Conservation (phyloP, 1,140 invertebrate species). For the Formica exsecta region DNA sequence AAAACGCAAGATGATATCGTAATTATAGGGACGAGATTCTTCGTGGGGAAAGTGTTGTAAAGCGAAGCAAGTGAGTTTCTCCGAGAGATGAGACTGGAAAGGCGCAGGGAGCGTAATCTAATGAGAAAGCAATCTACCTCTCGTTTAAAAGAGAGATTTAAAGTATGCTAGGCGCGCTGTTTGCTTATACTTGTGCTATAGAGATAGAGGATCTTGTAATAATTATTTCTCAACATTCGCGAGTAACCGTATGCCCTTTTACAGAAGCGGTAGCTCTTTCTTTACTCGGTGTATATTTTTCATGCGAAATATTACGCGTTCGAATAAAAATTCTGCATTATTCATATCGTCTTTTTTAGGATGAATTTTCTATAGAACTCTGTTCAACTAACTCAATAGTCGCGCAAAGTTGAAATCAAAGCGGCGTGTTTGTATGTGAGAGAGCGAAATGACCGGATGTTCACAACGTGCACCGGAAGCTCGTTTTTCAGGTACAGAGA, state of each 20-base stretch:
- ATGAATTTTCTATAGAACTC: background rate
- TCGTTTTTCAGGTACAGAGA: background rate
- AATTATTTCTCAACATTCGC: background rate
- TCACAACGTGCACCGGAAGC: slow-evolving; percentile 3
- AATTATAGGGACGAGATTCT: background rate
- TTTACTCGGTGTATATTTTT: background rate
- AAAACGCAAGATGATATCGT: background rate
- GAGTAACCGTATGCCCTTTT: too few relatives aligned
- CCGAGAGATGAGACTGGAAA: background rate
- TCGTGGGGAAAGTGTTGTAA: background rate
- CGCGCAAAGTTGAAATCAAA: slow-evolving; percentile 6
- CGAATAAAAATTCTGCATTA: background rate
- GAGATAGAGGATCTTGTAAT: slow-evolving; percentile 9
- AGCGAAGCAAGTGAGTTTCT: background rate
- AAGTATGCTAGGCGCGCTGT: background rate
- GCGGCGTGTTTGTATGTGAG: too few relatives aligned
- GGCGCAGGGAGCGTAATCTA: background rate
- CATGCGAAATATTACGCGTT: background rate
- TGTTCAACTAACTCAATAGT: background rate
- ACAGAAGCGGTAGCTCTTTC: background rate
- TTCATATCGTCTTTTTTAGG: background rate
- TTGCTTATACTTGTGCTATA: background rate
- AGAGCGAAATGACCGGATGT: background rate
- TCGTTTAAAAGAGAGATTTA: background rate
- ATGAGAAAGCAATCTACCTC: slow-evolving; percentile 39